Evolutionary conservation across 2,113 vertebrate genomes (phyloP).

Genomic region (Sciurus niger): DNA sequence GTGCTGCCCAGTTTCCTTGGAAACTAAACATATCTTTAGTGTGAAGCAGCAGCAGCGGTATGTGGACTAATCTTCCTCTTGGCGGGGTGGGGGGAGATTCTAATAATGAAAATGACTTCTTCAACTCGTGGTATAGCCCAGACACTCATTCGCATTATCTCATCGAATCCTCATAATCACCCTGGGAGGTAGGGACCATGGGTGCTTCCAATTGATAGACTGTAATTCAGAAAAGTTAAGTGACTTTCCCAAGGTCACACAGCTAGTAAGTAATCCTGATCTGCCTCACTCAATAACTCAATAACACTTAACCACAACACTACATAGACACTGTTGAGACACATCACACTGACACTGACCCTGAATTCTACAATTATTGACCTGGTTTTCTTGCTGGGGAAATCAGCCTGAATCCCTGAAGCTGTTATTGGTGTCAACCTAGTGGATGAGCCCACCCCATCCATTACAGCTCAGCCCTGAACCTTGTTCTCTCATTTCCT

Average conservation of each 20-base stretch:
- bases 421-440: neutral
- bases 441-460: neutral
- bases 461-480: neutral
- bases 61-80: neutral
- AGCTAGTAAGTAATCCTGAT: conserved; percentile 22
- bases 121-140: neutral
- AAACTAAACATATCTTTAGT: conserved; percentile 35
- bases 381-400: conserved; percentile 16
- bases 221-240: conserved; percentile 13
- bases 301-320: neutral
- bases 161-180: conserved; percentile 27
- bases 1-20: conserved; percentile 40
- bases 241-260: conserved; percentile 4
- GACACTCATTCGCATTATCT: conserved; percentile 47
- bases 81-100: neutral
- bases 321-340: neutral
- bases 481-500: conserved; percentile 41
- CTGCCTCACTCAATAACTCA: neutral
- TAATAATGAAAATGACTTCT: conserved; percentile 57
- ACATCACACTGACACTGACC: neutral
- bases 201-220: neutral
- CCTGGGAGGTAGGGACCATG: neutral
- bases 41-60: conserved; percentile 3
- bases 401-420: neutral
- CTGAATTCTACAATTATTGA: neutral